Base-by-base conservation (phyloP, 2,888 invertebrate species). In the Dione juno region DNA sequence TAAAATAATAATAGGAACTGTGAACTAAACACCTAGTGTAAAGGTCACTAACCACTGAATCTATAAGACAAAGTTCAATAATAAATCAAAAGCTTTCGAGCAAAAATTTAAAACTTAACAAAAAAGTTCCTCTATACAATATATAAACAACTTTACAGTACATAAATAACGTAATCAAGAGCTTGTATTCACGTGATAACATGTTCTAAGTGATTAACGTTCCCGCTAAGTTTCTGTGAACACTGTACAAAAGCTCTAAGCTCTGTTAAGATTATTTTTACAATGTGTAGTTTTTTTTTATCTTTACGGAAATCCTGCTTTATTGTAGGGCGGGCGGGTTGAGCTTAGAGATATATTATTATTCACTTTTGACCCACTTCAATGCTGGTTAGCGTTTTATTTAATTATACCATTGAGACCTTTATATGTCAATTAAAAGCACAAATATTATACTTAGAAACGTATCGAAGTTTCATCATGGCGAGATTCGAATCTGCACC, bases 201-300 rank as follows among this genome's bases (percentile, higher is more conserved):
- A 64, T 13, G 50, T 37, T 48, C n/a, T 3, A 19, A 50, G 64
- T 64, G 64, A 64, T 59, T 59, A 59, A 59, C 59, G 41, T 41
- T 13, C 14, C 59, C 21, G 41, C 59, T 43, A 59, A 59, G 41
- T 59, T 59, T 43, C 41, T 21, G 59, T 43, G 41, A 59, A 43
- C 54, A 28, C 5, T 21, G n/a, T 13, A 41, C 16, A 45, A 43
- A 41, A 41, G n/a, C n/a, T 21, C 14, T 43, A 45, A n/a, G 9
- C 21, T 48, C 13, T 50, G 35, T 19, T 50, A 16, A 19, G 37
- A 21, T 37, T 1, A 40, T 52, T 37, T 19, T 52, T 37, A 40
- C 16, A 19, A 19, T 40, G 19, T 40, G 11, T 48, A 48, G 19
- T 48, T 13, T 45, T 7, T 48, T 50, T 14, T 45, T 45, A 61